Conservation (phyloP, 2,888 invertebrate genomes). For the Sabatieria punctata region DNA sequence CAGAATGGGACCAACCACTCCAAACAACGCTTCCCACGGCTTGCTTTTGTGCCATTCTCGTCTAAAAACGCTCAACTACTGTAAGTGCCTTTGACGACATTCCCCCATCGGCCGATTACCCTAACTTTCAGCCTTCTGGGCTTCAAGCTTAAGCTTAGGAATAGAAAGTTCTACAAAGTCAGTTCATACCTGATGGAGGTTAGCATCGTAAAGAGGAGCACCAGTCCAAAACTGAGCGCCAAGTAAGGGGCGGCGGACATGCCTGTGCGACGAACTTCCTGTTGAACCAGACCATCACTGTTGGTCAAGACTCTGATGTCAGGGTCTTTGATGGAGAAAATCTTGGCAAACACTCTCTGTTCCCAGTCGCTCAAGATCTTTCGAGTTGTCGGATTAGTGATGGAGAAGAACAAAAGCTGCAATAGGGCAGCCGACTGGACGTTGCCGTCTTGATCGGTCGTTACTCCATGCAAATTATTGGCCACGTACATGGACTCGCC, state of each 20-base stretch:
- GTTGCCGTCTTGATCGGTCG: constrained; percentile 20
- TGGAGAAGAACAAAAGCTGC: constrained; percentile 27
- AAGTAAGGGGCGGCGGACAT: constrained; percentile 24
- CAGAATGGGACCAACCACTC: constrained; percentile 27
- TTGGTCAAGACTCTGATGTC: not conserved
- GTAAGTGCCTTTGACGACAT: too few species aligned
- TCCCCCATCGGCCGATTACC: too few species aligned
- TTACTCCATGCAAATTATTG: constrained; percentile 27
- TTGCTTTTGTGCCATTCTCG: constrained; percentile 14
- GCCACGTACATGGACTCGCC: constrained; percentile 27
- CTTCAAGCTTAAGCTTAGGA: too few species aligned
- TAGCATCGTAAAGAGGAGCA: constrained; percentile 23
- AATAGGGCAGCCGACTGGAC: too few species aligned
- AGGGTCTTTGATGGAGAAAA: not conserved
- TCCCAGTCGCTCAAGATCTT: constrained; percentile 27
- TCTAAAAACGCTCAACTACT: too few species aligned
- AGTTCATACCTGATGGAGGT: constrained; percentile 10
- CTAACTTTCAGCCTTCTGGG: too few species aligned
- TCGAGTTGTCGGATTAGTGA: constrained; percentile 20
- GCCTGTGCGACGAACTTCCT: constrained; percentile 28
- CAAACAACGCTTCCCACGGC: constrained; percentile 25
- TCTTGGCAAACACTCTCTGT: not conserved
- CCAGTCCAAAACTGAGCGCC: constrained; percentile 21
- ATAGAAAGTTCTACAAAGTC: too few species aligned
- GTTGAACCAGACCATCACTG: constrained; percentile 24